Conservation (phyloP, 2,888 invertebrate genomes). For the Orthosia gothica region DNA sequence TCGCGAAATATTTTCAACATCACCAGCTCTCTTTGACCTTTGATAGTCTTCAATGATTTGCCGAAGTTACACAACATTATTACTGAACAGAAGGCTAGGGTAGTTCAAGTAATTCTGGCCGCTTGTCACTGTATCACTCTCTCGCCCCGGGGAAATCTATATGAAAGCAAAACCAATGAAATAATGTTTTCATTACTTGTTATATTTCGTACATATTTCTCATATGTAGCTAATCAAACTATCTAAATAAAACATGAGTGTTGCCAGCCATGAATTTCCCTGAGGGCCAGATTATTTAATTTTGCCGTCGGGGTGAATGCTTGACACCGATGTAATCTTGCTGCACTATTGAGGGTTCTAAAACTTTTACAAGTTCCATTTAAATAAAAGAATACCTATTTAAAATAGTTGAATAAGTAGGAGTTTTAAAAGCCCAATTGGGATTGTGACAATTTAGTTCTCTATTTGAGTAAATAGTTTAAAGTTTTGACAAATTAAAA, state of each 20-base stretch:
- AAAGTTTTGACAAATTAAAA: too few species aligned
- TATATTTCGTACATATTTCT: constrained; percentile 68
- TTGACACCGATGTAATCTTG: constrained; percentile 29
- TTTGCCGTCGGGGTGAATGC: constrained; percentile 54
- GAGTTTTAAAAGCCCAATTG: neutral
- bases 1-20: constrained; percentile 27
- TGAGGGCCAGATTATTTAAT: constrained; percentile 50
- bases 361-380: neutral
- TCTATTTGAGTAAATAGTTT: too few species aligned
- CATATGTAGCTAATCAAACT: constrained; percentile 61
- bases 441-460: neutral
- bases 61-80: constrained; percentile 20
- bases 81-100: constrained; percentile 12
- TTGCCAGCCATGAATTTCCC: constrained; percentile 56
- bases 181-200: constrained; percentile 73
- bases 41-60: constrained; percentile 6
- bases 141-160: constrained; percentile 75
- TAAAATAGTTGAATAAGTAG: neutral
- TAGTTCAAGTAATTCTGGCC: constrained; percentile 21
- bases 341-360: neutral
- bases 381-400: neutral
- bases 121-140: constrained; percentile 48
- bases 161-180: constrained; percentile 73
- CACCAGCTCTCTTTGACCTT: constrained; percentile 22
- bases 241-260: constrained; percentile 61